phyloP scores from a whole-genome alignment of 2,113 vertebrate genomes.

The Numida meleagris region DNA sequence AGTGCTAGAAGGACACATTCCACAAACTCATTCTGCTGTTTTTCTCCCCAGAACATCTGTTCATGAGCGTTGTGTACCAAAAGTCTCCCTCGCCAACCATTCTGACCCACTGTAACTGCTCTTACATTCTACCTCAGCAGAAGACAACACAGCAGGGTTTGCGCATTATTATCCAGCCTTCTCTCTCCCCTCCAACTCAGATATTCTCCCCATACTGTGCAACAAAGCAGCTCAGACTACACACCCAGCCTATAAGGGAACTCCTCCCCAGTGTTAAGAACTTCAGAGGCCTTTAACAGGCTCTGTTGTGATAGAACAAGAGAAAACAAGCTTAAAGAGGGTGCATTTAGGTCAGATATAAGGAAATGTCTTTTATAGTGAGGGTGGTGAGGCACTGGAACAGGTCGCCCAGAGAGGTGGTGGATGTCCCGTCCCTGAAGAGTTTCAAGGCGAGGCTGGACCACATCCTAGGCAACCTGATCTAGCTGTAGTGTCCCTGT shows the following conservation, averaged over 20 bases:
- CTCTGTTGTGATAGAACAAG: too few relatives aligned
- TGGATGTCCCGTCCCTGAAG: too few relatives aligned
- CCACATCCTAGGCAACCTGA: too few relatives aligned
- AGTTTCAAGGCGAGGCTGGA: too few relatives aligned
- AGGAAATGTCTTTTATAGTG: too few relatives aligned
- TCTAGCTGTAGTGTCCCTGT: too few relatives aligned
- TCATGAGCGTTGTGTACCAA: not conserved
- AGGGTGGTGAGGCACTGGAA: too few relatives aligned
- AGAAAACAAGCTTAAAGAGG: too few relatives aligned
- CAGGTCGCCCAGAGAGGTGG: too few relatives aligned
- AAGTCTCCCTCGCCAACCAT: not conserved
- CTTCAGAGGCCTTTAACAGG: too few relatives aligned
- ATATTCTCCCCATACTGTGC: accelerated
- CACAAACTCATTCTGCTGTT: not conserved
- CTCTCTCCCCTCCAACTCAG: not conserved
- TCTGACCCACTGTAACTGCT: not conserved
- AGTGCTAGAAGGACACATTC: not conserved
- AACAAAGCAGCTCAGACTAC: not conserved
- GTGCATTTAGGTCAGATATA: too few relatives aligned
- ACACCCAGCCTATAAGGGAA: not conserved
- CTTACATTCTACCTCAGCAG: not conserved
- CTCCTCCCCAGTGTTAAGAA: not conserved
- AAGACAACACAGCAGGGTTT: not conserved
- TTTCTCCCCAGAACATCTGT: not conserved
- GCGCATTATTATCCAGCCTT: not conserved